These are phyloP conservation scores for Clarias macrocephalus DNA, from an alignment of 2,113 vertebrate genomes.

Conservation along the genomic window DNA sequence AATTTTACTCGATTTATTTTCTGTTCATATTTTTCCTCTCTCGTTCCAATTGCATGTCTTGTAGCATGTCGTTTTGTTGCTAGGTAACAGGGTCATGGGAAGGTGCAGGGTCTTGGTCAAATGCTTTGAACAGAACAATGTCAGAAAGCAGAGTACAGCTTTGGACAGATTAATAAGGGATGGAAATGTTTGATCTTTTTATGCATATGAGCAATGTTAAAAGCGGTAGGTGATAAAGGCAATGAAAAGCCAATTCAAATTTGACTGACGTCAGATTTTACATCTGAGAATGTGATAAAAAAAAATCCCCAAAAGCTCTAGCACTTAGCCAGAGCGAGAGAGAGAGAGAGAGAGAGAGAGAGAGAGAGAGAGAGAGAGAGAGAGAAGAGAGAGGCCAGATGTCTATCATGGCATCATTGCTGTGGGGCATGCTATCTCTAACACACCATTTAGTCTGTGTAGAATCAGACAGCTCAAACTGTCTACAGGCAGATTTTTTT, in stretches of 20 bases:
- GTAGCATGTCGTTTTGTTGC: slow-evolving; percentile 33
- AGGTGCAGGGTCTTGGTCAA: slow-evolving; percentile 21
- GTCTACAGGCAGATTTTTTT: background rate
- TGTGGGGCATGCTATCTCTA: background rate
- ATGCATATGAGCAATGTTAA: background rate
- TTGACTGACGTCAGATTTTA: background rate
- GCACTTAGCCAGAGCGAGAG: background rate
- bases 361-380: background rate
- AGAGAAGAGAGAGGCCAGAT: background rate
- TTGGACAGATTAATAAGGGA: background rate
- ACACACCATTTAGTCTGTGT: background rate
- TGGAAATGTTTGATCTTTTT: background rate
- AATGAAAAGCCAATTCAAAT: background rate
- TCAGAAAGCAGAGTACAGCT: slow-evolving; percentile 14
- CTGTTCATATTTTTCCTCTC: background rate
- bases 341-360: background rate
- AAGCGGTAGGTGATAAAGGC: background rate
- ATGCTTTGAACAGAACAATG: slow-evolving; percentile 2
- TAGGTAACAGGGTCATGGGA: slow-evolving; percentile 36
- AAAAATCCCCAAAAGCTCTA: background rate
- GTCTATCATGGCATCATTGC: background rate
- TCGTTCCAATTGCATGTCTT: slow-evolving; percentile 27
- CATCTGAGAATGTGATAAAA: background rate
- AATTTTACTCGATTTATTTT: background rate
- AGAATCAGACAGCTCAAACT: background rate